Evolutionary conservation across 2,797 vertebrate genomes (phyloP).

Genomic region (Sebastes miniatus): DNA sequence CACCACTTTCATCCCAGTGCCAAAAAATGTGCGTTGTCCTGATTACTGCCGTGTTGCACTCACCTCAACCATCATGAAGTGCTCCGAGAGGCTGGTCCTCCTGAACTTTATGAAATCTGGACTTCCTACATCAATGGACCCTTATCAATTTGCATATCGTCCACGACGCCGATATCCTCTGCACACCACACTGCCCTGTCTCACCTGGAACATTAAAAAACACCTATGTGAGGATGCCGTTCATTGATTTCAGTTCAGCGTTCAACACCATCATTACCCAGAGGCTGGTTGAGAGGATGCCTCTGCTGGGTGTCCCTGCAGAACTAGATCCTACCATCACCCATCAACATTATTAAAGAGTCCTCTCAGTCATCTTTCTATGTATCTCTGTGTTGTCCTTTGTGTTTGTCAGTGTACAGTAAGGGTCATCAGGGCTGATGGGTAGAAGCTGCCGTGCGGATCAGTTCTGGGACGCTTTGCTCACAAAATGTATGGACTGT

Average conservation of each 20-base stretch:
- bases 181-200: neutral
- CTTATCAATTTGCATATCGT: neutral
- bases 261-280: neutral
- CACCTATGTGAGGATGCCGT: neutral
- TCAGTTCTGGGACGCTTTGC: conserved; percentile 54
- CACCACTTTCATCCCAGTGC: neutral
- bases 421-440: conserved; percentile 46
- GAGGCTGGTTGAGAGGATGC: neutral
- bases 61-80: neutral
- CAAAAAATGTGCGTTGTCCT: neutral
- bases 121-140: neutral
- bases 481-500: conserved; percentile 61
- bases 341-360: neutral
- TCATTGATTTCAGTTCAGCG: neutral
- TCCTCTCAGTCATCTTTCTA: neutral
- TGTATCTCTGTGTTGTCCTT: neutral
- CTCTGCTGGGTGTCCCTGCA: neutral
- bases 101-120: neutral
- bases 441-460: conserved; percentile 36
- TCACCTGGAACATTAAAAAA: neutral
- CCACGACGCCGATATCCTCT: neutral
- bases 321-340: too few species aligned
- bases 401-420: conserved; percentile 9
- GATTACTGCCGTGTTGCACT: neutral
- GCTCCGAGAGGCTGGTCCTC: neutral